A percentile compares a stretch with the other conserved stretches of the same genome.
phyloP scores from a whole-genome alignment of 2,113 vertebrate genomes.

The Nyctereutes procyonoides region DNA sequence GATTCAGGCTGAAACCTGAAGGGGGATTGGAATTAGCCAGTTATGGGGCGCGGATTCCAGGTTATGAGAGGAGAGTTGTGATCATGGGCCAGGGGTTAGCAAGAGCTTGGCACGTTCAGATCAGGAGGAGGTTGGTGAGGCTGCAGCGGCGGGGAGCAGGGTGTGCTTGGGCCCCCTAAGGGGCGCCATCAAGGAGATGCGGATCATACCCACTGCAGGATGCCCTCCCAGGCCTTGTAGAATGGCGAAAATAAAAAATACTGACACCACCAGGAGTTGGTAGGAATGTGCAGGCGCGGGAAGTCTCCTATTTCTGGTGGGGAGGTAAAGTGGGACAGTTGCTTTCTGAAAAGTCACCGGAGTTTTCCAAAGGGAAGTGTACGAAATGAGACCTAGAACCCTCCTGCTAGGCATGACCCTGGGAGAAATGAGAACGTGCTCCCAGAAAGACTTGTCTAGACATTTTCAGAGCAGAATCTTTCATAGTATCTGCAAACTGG shows the following conservation, averaged over 20 bases:
- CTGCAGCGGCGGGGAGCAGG: rapidly evolving
- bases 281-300: neutral
- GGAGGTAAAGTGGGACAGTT: too few relatives aligned
- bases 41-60: neutral
- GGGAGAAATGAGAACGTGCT: neutral
- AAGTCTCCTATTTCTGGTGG: neutral
- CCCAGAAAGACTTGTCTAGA: neutral
- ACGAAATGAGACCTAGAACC: neutral
- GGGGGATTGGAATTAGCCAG: neutral
- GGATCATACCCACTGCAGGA: neutral
- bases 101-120: neutral
- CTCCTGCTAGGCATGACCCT: neutral
- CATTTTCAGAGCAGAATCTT: neutral
- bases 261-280: neutral
- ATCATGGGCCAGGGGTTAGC: neutral
- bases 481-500: neutral
- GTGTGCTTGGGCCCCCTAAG: neutral
- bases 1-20: neutral
- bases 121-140: neutral
- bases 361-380: neutral
- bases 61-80: neutral
- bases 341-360: neutral
- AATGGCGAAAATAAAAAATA: neutral
- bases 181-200: neutral
- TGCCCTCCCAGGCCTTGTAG: too few relatives aligned